These are phyloP conservation scores for Petroica traversi DNA, from an alignment of 2,113 vertebrate species.

Conservation along the genomic window DNA sequence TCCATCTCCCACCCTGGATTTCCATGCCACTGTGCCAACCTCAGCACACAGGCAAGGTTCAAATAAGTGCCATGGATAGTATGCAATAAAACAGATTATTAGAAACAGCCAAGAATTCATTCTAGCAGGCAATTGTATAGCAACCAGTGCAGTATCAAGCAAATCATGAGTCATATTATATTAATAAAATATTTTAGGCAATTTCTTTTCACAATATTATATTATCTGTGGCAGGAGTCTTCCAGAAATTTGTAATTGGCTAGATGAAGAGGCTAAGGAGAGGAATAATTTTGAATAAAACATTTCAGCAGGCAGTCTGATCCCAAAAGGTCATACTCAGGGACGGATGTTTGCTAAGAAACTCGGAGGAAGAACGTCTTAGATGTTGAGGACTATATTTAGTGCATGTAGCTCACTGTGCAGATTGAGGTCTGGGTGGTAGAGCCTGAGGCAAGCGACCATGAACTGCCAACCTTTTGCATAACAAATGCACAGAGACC, in stretches of 20 bases:
- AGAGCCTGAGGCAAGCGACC: rapidly evolving
- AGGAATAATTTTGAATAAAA: background rate
- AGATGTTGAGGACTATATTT: background rate
- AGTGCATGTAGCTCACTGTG: background rate
- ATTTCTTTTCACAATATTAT: background rate
- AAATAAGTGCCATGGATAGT: background rate
- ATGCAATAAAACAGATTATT: background rate
- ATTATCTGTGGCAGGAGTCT: background rate
- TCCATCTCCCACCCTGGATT: background rate
- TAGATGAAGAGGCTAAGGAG: background rate
- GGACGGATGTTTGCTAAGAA: background rate
- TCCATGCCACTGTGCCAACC: background rate
- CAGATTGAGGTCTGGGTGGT: background rate
- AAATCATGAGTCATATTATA: background rate
- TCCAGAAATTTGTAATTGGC: background rate
- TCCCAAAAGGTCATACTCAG: background rate
- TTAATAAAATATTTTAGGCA: background rate
- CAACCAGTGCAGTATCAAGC: background rate
- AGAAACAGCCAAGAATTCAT: background rate
- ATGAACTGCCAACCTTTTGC: background rate
- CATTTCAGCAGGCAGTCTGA: background rate
- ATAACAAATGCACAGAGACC: background rate
- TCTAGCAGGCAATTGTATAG: background rate
- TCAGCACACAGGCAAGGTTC: background rate
- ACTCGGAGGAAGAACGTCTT: background rate